phyloP scores from a whole-genome alignment of 2,113 vertebrate genomes.

The Pomatorhinus ruficollis region DNA sequence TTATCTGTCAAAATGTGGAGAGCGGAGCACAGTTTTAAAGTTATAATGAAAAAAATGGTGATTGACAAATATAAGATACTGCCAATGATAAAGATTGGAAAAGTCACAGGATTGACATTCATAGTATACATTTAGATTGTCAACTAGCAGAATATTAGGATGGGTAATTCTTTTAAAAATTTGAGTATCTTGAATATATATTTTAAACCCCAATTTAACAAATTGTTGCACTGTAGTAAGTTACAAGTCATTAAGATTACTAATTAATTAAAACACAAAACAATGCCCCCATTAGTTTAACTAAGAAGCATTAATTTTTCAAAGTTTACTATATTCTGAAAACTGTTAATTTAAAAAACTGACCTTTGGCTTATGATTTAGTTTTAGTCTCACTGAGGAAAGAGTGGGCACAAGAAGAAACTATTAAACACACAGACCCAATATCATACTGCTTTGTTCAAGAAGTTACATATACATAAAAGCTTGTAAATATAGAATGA shows the following conservation, averaged over 20 bases:
- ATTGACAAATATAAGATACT: background rate
- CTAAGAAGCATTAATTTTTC: background rate
- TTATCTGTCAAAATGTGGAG: background rate
- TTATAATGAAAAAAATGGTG: background rate
- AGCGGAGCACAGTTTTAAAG: background rate
- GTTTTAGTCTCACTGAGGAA: background rate
- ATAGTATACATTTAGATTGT: background rate
- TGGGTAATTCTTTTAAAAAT: background rate
- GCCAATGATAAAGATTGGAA: background rate
- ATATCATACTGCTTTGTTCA: background rate
- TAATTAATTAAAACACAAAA: background rate
- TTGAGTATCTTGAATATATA: background rate
- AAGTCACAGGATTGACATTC: background rate
- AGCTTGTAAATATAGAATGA: background rate
- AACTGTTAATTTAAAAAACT: background rate
- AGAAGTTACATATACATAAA: background rate
- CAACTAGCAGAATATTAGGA: background rate
- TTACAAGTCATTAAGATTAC: background rate
- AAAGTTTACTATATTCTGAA: background rate
- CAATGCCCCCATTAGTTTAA: too few species aligned
- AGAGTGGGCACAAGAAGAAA: background rate
- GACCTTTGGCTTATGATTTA: background rate
- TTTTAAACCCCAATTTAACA: background rate
- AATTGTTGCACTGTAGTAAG: background rate
- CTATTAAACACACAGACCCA: background rate